Evolutionary conservation across 2,113 vertebrate genomes (phyloP), one percentile per base, ranked within the genome.

Genomic region (Oxyruncus cristatus): DNA sequence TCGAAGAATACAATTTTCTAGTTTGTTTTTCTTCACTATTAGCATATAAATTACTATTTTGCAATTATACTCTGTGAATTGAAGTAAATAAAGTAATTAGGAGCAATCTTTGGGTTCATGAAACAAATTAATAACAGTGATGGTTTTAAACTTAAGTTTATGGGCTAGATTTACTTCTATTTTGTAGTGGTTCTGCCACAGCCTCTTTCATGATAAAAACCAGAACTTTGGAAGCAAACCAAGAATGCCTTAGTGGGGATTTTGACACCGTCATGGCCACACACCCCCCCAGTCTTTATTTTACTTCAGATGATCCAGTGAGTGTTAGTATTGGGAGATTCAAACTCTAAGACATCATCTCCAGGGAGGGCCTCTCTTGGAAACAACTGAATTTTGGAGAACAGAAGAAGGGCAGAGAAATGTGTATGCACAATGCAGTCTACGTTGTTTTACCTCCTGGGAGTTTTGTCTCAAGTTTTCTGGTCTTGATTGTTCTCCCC

Each of bases 41-140:
- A 96, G 80, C 79, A 93, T 95, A 88, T 93, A 96, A 97, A 97
- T 96, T 76, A 91, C 35, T 94, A 62, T 86, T 89, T 91, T 73
- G 33, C 55, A 85, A 89, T 87, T 84, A 85, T 66, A 37, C 35
- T 88, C 63, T 70, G 26, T 83, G 47, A 97, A 92, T 87, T 82
- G 76, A 97, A 93, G 70, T 91, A 95, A 97, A 97, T 78, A 97
- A 94, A 89, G n/a, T 58, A 96, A 95, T 94, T 96, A 93, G 44
- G 52, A 94, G 79, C 61, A 92, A 94, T 90, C 47, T 66, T 93
- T 73, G 93, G 41, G 39, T 92, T 47, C 11, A 47, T 46, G 27
- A 82, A 19, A 42, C 47, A 89, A 87, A 95, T 95, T 74, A 95
- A 59, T 78, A 84, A 78, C 12, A 28, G 47, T n/a, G 23, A 37